Evolutionary conservation across 2,113 vertebrate species (phyloP).

Genomic region (Seriola rivoliana): DNA sequence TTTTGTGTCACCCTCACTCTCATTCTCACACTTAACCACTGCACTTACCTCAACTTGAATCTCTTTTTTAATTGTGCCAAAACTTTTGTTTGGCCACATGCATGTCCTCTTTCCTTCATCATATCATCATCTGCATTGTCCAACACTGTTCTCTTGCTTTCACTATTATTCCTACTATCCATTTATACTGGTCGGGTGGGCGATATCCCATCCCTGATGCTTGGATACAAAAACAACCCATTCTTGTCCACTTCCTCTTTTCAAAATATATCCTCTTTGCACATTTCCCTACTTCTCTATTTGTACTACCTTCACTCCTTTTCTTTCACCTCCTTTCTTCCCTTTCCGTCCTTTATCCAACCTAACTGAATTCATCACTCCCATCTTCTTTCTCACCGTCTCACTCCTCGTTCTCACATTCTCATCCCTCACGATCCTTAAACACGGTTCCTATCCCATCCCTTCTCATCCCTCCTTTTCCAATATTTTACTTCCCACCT

Average conservation of each 20-base stretch:
- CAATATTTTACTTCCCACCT: background rate
- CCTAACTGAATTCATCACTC: conserved; percentile 36
- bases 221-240: conserved; percentile 48
- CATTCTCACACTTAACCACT: background rate
- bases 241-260: conserved; percentile 15
- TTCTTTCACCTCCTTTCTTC: conserved; percentile 38
- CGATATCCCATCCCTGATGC: conserved; percentile 46
- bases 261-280: conserved; percentile 30
- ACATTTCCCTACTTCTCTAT: conserved; percentile 30
- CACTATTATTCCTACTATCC: conserved; percentile 28
- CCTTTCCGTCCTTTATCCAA: conserved; percentile 36
- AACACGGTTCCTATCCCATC: conserved; percentile 1
- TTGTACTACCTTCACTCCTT: background rate
- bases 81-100: conserved; percentile 29
- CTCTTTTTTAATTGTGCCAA: conserved; percentile 2
- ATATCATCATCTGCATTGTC: conserved; percentile 11
- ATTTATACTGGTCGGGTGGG: conserved; percentile 58
- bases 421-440: background rate
- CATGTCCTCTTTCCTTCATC: background rate
- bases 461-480: conserved; percentile 6
- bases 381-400: background rate
- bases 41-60: conserved; percentile 12
- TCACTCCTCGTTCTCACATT: background rate
- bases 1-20: conserved; percentile 1
- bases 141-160: conserved; percentile 15